A percentile compares a stretch with the other conserved stretches of the same genome.
These are phyloP conservation scores for Beris morrisii DNA, from an alignment of 2,888 invertebrate genomes.

Conservation along the genomic window DNA sequence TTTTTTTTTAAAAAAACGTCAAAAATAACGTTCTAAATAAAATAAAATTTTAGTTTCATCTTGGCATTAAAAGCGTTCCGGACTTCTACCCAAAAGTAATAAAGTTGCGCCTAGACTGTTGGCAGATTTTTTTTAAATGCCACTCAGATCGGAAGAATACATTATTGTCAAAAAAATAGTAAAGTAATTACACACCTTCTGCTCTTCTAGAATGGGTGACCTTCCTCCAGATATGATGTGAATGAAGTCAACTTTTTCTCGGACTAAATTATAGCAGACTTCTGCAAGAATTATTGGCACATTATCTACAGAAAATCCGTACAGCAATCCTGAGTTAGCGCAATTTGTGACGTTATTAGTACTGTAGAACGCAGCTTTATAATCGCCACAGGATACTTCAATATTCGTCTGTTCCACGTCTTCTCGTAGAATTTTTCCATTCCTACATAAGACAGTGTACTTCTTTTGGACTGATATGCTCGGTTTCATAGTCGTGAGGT, in stretches of 20 bases:
- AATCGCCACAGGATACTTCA: background rate
- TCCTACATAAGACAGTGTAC: background rate
- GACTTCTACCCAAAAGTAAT: too few relatives aligned
- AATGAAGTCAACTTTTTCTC: background rate
- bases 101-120: too few relatives aligned
- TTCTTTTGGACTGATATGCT: too few relatives aligned
- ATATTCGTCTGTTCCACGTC: background rate
- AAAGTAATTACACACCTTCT: background rate
- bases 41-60: too few relatives aligned
- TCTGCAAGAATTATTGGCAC: conserved; percentile 6
- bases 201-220: conserved; percentile 6
- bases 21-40: too few relatives aligned
- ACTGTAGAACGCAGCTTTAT: background rate
- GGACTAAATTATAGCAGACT: conserved; percentile 16
- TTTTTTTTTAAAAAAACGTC: too few relatives aligned
- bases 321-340: background rate
- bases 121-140: too few relatives aligned
- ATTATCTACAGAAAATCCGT: background rate
- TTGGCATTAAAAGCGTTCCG: too few relatives aligned
- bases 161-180: too few relatives aligned
- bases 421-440: background rate
- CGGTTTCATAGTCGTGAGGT: background rate
- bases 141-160: too few relatives aligned
- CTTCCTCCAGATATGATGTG: background rate
- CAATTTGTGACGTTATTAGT: background rate